phyloP scores from a whole-genome alignment of 2,888 invertebrate genomes.

The Malthinus flaveolus region DNA sequence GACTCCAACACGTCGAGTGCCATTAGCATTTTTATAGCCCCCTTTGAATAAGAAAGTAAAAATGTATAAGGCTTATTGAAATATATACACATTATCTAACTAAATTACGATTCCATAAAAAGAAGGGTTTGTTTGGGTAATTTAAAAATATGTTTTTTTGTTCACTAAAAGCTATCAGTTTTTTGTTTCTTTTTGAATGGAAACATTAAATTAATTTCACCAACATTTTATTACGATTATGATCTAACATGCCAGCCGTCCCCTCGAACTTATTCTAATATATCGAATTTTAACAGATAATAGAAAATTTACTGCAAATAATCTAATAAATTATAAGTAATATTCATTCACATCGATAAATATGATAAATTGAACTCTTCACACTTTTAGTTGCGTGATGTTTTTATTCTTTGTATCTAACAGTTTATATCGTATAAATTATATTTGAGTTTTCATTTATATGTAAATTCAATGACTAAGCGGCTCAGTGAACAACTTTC shows the following conservation, averaged over 20 bases:
- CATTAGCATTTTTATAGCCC: slow-evolving; percentile 31
- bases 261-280: background rate
- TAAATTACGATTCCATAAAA: slow-evolving; percentile 20
- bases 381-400: slow-evolving; percentile 26
- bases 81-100: slow-evolving; percentile 21
- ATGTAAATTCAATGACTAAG: slow-evolving; percentile 44
- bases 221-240: background rate
- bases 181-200: background rate
- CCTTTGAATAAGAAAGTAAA: slow-evolving; percentile 29
- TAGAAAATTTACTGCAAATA: slow-evolving; percentile 6
- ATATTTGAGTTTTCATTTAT: slow-evolving; percentile 47
- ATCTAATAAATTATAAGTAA: slow-evolving; percentile 3
- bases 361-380: slow-evolving; percentile 25
- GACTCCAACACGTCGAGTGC: slow-evolving; percentile 18
- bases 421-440: slow-evolving; percentile 38
- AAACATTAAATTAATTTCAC: background rate
- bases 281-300: slow-evolving; percentile 4
- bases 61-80: slow-evolving; percentile 29
- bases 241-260: background rate
- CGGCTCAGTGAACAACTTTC: slow-evolving; percentile 27
- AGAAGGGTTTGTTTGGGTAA: slow-evolving; percentile 3
- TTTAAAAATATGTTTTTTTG: no score
- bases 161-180: no score
- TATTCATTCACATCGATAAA: slow-evolving; percentile 10
- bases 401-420: slow-evolving; percentile 17